Percentiles rank a stretch among this genome's conserved stretches.
These are phyloP conservation scores for Hydropotes inermis DNA, from an alignment of 2,113 vertebrate species.

Conservation along the genomic window DNA sequence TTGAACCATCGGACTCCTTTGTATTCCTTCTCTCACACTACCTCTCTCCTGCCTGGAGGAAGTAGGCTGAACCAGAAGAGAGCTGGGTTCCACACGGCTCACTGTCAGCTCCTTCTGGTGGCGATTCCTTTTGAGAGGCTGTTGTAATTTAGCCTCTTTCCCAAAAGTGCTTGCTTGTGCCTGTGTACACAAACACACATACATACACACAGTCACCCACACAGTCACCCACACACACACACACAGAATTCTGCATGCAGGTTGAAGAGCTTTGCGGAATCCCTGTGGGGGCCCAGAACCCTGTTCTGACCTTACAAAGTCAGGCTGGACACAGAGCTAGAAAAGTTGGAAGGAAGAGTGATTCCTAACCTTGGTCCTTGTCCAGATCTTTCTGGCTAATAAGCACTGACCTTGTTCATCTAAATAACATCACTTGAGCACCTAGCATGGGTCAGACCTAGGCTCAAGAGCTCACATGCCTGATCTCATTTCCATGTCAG, in stretches of 20 bases:
- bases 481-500: neutral
- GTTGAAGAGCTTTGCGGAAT: neutral
- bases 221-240: rapidly evolving
- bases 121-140: neutral
- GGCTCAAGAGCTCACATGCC: neutral
- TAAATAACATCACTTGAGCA: neutral
- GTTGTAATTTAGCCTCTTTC: neutral
- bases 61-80: neutral
- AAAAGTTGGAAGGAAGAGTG: neutral
- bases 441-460: neutral
- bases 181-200: rapidly evolving
- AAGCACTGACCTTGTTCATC: neutral
- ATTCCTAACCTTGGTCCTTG: neutral
- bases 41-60: neutral
- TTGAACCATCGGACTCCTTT: neutral
- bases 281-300: neutral
- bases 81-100: neutral
- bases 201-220: neutral
- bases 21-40: neutral
- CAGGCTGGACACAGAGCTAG: neutral
- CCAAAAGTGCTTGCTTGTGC: neutral
- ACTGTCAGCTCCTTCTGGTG: neutral
- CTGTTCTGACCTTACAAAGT: neutral
- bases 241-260: neutral
- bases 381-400: neutral